Evolutionary conservation across 1,140 invertebrate species (phyloP), one percentile per base, ranked within the genome.

Genomic region (Leptopilina clavipes): DNA sequence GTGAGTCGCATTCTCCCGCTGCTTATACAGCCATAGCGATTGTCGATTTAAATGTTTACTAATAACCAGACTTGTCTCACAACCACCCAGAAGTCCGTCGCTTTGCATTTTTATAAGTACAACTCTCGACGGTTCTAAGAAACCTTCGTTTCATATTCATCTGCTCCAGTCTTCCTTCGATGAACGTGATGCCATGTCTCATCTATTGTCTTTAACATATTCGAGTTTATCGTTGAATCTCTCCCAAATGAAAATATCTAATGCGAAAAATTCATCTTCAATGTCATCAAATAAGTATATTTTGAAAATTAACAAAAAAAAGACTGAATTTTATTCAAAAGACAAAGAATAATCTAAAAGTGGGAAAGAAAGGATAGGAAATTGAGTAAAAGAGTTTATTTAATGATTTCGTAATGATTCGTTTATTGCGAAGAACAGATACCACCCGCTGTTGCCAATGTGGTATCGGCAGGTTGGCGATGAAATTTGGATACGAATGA

Each of bases 21-120:
- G 77, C 79, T 83, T 83, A 83, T 83, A 85, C 84, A 78, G 78
- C 86, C 84, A 84, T 80, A 81, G 81, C 85, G 86, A 90, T 90
- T 90, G 88, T 90, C 88, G 88, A 90, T 90, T 90, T 90, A 91
- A 90, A 90, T 90, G 89, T 90, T 90, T 90, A 90, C 90, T 91
- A 91, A 91, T 90, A 91, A 91, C 88, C 88, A 89, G 79, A 79
- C 88, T 90, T 90, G 89, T 89, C 86, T 84, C 82, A 85, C 88
- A 90, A 89, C 89, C 89, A 89, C 89, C 89, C 90, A 90, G 88
- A 91, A 90, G 89, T 86, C 84, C 81, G 82, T 86, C 84, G 85
- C 86, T 90, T 90, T 90, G 88, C 89, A 90, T 90, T 90, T 90
- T 90, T 90, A 90, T 89, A 90, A 89, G 86, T 88, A 88, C 88